Conservation (phyloP, 2,888 invertebrate genomes). For the Arrhopalites spinosus region DNA sequence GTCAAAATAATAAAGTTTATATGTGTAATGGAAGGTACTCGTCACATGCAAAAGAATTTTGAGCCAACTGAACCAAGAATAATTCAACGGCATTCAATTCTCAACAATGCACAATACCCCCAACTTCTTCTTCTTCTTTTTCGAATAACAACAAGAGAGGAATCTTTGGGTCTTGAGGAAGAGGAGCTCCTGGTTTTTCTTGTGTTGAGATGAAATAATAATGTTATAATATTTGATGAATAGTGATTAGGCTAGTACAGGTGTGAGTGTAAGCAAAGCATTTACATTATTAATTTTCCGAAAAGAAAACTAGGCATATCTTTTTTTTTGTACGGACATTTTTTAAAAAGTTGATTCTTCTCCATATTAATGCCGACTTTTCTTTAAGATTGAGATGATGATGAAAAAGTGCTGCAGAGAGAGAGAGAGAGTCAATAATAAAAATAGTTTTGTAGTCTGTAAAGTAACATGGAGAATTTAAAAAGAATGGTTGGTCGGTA, state of each 20-base stretch:
- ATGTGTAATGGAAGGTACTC: no score
- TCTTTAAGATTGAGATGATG: neutral
- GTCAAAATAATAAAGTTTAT: no score
- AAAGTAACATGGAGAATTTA: neutral
- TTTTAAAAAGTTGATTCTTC: no score
- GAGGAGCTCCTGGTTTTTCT: neutral
- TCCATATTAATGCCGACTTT: no score
- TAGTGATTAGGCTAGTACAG: constrained; percentile 14
- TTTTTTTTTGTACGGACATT: no score
- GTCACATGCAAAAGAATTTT: constrained; percentile 3
- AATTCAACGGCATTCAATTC: neutral
- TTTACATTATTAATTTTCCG: constrained; percentile 1
- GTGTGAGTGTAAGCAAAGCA: neutral
- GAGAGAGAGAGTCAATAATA: neutral
- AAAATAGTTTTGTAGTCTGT: neutral
- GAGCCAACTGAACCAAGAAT: neutral
- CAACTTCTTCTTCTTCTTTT: neutral
- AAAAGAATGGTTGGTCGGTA: neutral
- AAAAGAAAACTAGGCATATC: no score
- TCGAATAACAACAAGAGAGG: neutral
- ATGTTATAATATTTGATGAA: neutral
- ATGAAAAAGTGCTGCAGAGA: neutral
- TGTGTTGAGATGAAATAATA: neutral
- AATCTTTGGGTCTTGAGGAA: neutral
- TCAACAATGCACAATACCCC: neutral